Base-by-base conservation (phyloP, 2,888 invertebrate species). In the Scaptomyza parva region DNA sequence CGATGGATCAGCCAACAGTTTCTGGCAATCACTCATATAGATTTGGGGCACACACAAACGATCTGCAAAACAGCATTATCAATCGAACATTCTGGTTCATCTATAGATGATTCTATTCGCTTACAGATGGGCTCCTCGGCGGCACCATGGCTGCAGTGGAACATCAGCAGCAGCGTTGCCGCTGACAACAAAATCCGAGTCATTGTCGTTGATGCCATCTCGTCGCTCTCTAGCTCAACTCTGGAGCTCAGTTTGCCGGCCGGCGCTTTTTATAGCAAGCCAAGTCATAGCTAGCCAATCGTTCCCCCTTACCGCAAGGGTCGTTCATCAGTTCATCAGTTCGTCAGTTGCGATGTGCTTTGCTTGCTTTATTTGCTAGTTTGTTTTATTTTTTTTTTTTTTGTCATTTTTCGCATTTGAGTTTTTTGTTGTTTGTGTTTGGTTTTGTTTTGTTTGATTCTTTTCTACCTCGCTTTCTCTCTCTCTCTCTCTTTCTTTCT, bases 41-140 rank as follows among this genome's bases (percentile, higher is more conserved):
- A 93, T 93, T 72, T 94, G 93, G 0, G 96, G 95, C 35, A 96
- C 95, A 90, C 96, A 96, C 93, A 96, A 93, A 90, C 94, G 95
- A 88, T 94, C 96, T 96, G 87, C 30, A 50, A 17, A 1, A 18
- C 0, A 26, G 11, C n/a, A 33, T n/a, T n/a, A 6, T n/a, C 5
- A 51, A 37, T 22, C 14, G 8, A 12, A 17, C 18, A 26, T 8
- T 37, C 17, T 11, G 7, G 20, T 0, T 11, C 0, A n/a, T n/a
- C n/a, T n/a, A n/a, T n/a, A 8, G 2, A 7, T 5, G 17, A 3
- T 24, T 2, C n/a, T n/a, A 30, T 8, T 11, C n/a, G 0, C 82
- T 68, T 72, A 83, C 82, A 83, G 39, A 87, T 82, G 6, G 88
- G 88, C 47, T 85, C 82, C 59, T 87, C 88, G 1, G 72, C 88